Percentiles rank a stretch among this genome's conserved stretches.
Evolutionary conservation across 2,797 vertebrate genomes (phyloP).

Genomic region (Sylvilagus floridanus): DNA sequence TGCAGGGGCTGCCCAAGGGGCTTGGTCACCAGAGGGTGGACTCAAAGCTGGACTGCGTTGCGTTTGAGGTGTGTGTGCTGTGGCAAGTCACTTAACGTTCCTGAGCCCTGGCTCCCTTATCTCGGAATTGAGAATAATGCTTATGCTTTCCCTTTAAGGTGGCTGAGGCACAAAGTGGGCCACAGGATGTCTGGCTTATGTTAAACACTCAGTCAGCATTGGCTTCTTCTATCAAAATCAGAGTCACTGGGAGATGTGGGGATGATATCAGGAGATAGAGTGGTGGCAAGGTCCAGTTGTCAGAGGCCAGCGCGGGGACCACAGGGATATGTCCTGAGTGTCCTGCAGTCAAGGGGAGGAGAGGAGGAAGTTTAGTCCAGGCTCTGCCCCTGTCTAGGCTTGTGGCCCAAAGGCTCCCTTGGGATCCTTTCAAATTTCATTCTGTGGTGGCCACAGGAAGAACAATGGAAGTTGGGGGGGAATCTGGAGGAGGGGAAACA

Average conservation of each 20-base stretch:
- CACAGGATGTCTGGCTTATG: neutral
- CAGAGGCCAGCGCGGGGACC: neutral
- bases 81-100: neutral
- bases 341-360: neutral
- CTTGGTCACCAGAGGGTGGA: neutral
- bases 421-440: neutral
- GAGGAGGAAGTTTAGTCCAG: too few species aligned
- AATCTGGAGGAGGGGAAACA: rapidly evolving
- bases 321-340: neutral
- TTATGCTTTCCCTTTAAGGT: neutral
- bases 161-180: neutral
- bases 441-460: neutral
- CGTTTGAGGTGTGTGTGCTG: too few species aligned
- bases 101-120: neutral
- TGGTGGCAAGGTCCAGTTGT: neutral
- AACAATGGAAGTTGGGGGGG: neutral
- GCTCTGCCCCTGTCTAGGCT: neutral
- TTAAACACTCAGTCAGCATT: neutral
- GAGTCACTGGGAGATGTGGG: neutral
- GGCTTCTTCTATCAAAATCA: neutral
- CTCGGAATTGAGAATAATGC: neutral
- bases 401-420: too few species aligned
- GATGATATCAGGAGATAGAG: neutral
- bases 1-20: neutral
- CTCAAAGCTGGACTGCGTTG: neutral